Evolutionary conservation across 2,797 vertebrate species (phyloP).

Genomic region (Oryzias sinensis): DNA sequence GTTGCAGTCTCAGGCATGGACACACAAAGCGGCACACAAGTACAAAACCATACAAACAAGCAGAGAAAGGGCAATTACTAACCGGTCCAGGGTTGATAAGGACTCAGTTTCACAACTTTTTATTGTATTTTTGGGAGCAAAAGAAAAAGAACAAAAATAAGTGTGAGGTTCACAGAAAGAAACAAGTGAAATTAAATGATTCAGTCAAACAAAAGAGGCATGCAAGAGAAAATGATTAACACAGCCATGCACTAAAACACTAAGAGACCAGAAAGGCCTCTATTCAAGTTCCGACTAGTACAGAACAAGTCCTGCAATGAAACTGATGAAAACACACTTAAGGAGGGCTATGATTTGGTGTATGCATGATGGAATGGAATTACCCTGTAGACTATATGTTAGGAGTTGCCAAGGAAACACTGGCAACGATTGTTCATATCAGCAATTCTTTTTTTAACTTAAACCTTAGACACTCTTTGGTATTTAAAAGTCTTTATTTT

Average conservation of each 20-base stretch:
- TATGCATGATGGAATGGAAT: not conserved
- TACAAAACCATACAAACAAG: constrained; percentile 71
- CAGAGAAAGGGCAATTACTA: constrained; percentile 89
- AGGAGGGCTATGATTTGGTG: not conserved
- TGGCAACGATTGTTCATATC: too few relatives aligned
- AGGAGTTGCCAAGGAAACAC: too few relatives aligned
- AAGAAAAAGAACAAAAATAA: constrained; percentile 89
- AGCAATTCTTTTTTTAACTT: too few relatives aligned
- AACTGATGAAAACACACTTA: constrained; percentile 18
- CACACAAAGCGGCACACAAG: constrained; percentile 65
- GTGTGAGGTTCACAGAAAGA: constrained; percentile 94
- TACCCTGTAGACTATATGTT: not conserved
- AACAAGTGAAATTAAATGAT: constrained; percentile 82
- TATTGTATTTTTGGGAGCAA: constrained; percentile 87
- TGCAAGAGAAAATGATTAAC: constrained; percentile 78
- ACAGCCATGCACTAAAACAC: constrained; percentile 78
- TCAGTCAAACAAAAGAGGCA: constrained; percentile 79
- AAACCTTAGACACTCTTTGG: too few relatives aligned
- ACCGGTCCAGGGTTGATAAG: constrained; percentile 99
- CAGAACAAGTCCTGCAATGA: constrained; percentile 3
- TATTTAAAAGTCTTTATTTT: too few relatives aligned
- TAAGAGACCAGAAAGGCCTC: constrained; percentile 15
- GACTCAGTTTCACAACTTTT: constrained; percentile 99
- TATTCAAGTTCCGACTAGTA: constrained; percentile 14
- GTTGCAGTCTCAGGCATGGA: constrained; percentile 61